Evolutionary conservation across 2,797 vertebrate species (phyloP).

Genomic region (Enoplosus armatus): DNA sequence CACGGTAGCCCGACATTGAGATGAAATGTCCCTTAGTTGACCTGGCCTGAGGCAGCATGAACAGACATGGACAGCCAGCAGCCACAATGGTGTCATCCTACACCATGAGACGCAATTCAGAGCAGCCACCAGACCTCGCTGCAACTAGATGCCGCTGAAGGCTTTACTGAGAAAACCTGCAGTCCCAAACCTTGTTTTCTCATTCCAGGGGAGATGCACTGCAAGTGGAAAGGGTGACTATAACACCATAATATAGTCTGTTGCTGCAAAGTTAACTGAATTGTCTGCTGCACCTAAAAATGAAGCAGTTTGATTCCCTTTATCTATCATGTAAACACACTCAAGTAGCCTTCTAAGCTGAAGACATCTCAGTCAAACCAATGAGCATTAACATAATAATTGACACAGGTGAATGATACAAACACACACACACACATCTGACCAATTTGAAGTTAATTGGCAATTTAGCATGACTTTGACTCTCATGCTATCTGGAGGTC

Average conservation of each 20-base stretch:
- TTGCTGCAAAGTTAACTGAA: slow-evolving; percentile 12
- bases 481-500: slow-evolving; percentile 22
- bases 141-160: slow-evolving; percentile 54
- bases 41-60: slow-evolving; percentile 51
- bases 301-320: background rate
- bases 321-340: background rate
- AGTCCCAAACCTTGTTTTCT: slow-evolving; percentile 10
- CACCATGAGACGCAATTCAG: slow-evolving; percentile 52
- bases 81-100: slow-evolving; percentile 58
- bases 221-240: slow-evolving; percentile 3
- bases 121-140: slow-evolving; percentile 53
- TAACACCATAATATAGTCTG: background rate
- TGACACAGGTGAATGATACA: background rate
- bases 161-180: slow-evolving; percentile 32
- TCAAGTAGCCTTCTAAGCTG: slow-evolving; percentile 8
- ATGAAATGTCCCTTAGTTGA: slow-evolving; percentile 55
- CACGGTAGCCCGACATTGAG: slow-evolving; percentile 38
- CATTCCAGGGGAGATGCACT: slow-evolving; percentile 13
- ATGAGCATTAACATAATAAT: slow-evolving; percentile 2
- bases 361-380: slow-evolving; percentile 15
- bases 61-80: slow-evolving; percentile 36
- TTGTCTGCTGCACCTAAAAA: slow-evolving; percentile 5
- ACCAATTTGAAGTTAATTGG: slow-evolving; percentile 25
- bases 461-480: slow-evolving; percentile 29
- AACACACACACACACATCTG: background rate